Evolutionary conservation across 1,140 invertebrate species (phyloP).

Genomic region (Triops cancriformis): DNA sequence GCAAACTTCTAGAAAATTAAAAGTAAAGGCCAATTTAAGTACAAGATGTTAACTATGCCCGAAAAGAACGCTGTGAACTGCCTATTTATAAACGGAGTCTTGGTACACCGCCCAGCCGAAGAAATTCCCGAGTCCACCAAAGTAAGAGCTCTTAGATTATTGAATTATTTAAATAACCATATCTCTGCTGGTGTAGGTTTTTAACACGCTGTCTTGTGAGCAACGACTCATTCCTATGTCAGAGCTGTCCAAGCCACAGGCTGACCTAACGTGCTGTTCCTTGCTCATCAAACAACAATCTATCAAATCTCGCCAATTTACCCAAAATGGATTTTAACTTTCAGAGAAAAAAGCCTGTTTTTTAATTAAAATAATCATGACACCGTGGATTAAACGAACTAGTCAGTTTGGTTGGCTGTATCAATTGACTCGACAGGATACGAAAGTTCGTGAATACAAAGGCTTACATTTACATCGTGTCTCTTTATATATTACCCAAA

Average conservation of each 20-base stretch:
- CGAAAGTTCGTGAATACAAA: no score
- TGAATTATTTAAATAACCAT: no score
- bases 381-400: no score
- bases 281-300: constrained; percentile 14
- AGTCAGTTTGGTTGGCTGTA: no score
- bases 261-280: constrained; percentile 26
- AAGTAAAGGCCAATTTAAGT: constrained; percentile 75
- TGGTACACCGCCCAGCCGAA: constrained; percentile 71
- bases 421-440: no score
- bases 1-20: constrained; percentile 63
- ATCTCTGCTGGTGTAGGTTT: constrained; percentile 1
- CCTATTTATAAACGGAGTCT: constrained; percentile 77
- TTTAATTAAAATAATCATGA: no score
- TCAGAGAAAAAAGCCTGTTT: no score
- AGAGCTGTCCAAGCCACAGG: constrained; percentile 57
- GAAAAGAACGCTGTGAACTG: constrained; percentile 80
- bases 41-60: constrained; percentile 80
- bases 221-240: constrained; percentile 51
- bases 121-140: constrained; percentile 78
- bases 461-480: no score
- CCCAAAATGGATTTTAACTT: no score
- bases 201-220: constrained; percentile 31
- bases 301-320: no score
- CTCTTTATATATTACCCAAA: no score
- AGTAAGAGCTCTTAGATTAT: no score